Conservation (phyloP, 2,113 vertebrate genomes). For the Columbina picui region DNA sequence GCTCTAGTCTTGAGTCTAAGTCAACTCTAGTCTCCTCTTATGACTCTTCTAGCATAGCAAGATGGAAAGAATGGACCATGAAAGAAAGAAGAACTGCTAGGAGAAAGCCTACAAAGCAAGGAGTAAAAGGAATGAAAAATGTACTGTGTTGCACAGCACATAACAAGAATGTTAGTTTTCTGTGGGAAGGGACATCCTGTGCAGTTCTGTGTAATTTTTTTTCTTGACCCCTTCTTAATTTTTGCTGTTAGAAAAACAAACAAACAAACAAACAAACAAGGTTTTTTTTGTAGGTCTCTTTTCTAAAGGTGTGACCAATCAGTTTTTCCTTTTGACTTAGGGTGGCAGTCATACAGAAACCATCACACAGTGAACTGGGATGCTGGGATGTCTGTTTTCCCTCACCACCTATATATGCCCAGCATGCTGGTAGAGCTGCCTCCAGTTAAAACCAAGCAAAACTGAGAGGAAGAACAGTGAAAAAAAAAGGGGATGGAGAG, state of each 20-base stretch:
- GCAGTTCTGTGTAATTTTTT: too few species aligned
- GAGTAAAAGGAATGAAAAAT: neutral
- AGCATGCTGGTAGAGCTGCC: neutral
- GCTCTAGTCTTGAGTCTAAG: neutral
- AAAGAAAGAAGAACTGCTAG: neutral
- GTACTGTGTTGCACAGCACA: neutral
- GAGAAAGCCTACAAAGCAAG: neutral
- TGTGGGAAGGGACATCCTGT: neutral
- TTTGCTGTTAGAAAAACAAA: neutral
- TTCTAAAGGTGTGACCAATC: neutral
- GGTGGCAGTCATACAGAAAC: neutral
- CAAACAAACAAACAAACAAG: accelerated
- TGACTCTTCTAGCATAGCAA: neutral
- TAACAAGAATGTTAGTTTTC: neutral
- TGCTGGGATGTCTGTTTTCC: neutral
- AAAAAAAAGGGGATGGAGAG: neutral
- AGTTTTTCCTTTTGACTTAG: neutral
- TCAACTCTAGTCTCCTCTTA: neutral
- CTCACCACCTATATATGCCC: neutral
- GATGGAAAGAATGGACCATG: neutral
- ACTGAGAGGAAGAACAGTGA: neutral
- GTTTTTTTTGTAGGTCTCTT: neutral
- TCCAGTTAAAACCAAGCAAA: neutral
- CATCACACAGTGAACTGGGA: neutral
- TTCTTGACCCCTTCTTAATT: accelerated